A percentile compares a stretch with the other conserved stretches of the same genome.
These are phyloP conservation scores for Cnemophilus loriae DNA, from an alignment of 2,113 vertebrate genomes.

Conservation along the genomic window DNA sequence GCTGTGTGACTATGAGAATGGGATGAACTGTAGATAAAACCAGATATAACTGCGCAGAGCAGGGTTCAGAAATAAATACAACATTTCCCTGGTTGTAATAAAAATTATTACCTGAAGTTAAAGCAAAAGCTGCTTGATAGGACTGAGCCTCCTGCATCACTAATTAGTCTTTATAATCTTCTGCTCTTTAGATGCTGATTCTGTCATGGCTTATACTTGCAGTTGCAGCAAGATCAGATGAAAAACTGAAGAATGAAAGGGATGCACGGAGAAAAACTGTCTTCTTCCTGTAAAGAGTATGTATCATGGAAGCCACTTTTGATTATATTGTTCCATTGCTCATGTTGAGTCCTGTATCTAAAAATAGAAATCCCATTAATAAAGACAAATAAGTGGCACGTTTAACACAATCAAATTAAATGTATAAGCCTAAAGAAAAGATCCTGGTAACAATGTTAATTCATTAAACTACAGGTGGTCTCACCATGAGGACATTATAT, in stretches of 20 bases:
- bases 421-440: background rate
- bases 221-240: background rate
- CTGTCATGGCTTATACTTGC: background rate
- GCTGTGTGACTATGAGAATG: background rate
- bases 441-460: slow-evolving; percentile 24
- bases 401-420: slow-evolving; percentile 27
- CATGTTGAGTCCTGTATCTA: background rate
- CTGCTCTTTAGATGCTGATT: background rate
- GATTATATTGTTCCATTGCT: background rate
- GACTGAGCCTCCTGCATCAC: background rate
- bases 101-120: background rate
- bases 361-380: slow-evolving; percentile 51
- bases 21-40: background rate
- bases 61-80: background rate
- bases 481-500: background rate
- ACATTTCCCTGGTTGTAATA: background rate
- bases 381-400: slow-evolving; percentile 8
- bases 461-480: background rate
- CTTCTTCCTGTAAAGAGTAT: background rate
- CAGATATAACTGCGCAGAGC: background rate
- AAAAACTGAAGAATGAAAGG: background rate
- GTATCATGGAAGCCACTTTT: background rate
- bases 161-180: background rate
- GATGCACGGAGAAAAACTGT: background rate
- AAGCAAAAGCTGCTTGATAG: background rate